Evolutionary conservation across 2,113 vertebrate species (phyloP).

Genomic region (Muntiacus reevesi): DNA sequence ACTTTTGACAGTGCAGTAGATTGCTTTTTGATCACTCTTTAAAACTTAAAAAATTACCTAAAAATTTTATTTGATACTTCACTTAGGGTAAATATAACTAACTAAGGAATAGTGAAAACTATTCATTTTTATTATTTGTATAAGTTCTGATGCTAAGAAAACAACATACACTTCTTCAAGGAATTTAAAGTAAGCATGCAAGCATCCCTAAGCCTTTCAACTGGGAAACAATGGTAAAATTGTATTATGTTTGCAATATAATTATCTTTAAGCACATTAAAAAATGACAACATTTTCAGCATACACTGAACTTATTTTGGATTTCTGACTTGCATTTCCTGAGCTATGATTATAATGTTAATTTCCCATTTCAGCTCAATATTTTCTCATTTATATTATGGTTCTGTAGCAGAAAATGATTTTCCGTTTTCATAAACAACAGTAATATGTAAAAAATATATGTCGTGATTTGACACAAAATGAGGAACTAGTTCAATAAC

Average conservation of each 20-base stretch:
- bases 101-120: not conserved
- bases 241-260: slow-evolving; percentile 29
- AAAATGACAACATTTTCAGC: slow-evolving; percentile 45
- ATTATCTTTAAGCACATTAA: slow-evolving; percentile 39
- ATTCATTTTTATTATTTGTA: not conserved
- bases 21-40: not conserved
- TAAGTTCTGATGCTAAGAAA: not conserved
- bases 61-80: slow-evolving; percentile 13
- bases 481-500: not conserved
- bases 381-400: slow-evolving; percentile 29
- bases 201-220: not conserved
- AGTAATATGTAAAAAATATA: not conserved
- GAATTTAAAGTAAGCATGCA: not conserved
- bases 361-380: slow-evolving; percentile 9
- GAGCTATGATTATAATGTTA: slow-evolving; percentile 20
- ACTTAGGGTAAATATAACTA: not conserved
- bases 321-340: slow-evolving; percentile 56
- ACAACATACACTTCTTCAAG: not conserved
- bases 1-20: not conserved
- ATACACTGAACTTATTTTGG: slow-evolving; percentile 28
- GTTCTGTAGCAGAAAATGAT: not conserved
- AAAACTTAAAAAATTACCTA: not conserved
- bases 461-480: not conserved
- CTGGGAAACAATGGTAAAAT: not conserved
- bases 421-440: slow-evolving; percentile 18